phyloP scores from a whole-genome alignment of 2,113 vertebrate species.

The Chaetops frenatus region DNA sequence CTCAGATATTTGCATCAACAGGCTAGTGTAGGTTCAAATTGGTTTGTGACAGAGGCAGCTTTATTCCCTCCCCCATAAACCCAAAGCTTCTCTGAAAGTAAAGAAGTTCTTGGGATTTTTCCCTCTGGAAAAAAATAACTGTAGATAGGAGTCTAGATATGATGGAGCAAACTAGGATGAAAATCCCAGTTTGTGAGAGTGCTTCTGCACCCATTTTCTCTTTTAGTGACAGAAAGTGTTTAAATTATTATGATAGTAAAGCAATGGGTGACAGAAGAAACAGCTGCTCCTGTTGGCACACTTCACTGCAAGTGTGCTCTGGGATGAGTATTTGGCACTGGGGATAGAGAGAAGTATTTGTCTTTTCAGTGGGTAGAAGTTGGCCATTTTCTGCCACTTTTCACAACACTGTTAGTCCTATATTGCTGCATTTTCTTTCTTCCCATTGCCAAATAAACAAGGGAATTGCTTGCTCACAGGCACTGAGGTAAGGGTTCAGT shows the following conservation, averaged over 20 bases:
- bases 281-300: neutral
- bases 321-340: neutral
- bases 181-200: neutral
- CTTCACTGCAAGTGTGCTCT: neutral
- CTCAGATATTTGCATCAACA: neutral
- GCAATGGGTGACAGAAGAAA: neutral
- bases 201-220: neutral
- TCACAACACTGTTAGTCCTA: neutral
- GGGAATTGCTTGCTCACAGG: neutral
- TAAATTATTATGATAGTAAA: neutral
- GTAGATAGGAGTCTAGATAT: rapidly evolving
- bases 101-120: rapidly evolving
- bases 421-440: neutral
- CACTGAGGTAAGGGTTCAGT: neutral
- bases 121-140: neutral
- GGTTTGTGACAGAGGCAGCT: rapidly evolving
- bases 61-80: neutral
- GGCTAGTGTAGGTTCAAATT: neutral
- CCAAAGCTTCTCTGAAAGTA: neutral
- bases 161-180: neutral
- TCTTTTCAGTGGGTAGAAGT: neutral
- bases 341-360: neutral
- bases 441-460: neutral
- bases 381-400: neutral
- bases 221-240: neutral